These are phyloP conservation scores for Ceyx cyanopectus DNA, from an alignment of 2,113 vertebrate genomes.

Conservation along the genomic window DNA sequence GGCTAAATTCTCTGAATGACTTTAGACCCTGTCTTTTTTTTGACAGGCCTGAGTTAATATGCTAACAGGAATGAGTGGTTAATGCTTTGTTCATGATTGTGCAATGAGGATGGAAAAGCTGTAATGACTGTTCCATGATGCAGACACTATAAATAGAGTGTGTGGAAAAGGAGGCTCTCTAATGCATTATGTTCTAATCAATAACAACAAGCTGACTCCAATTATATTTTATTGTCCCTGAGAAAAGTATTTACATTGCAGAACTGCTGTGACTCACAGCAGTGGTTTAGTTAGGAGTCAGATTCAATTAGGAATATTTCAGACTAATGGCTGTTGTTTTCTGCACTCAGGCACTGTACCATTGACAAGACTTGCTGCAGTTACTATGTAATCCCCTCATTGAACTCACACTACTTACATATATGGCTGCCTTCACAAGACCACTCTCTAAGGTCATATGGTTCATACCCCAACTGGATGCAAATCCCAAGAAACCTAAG, in stretches of 20 bases:
- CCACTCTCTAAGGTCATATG: background rate
- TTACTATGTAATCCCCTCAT: background rate
- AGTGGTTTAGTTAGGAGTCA: slow-evolving; percentile 1
- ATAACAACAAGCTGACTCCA: background rate
- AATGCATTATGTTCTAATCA: background rate
- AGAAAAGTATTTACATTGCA: slow-evolving; percentile 9
- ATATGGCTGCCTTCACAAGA: background rate
- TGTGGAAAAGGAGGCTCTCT: background rate
- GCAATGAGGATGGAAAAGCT: background rate
- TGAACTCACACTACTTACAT: background rate
- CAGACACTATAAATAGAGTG: slow-evolving; percentile 13
- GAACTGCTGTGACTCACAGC: slow-evolving; percentile 6
- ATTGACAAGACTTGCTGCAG: background rate
- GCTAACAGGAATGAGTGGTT: background rate
- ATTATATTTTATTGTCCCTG: slow-evolving; percentile 38
- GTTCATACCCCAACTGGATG: background rate
- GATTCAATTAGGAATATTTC: background rate
- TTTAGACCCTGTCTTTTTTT: background rate
- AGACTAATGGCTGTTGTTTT: background rate
- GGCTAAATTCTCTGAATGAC: background rate
- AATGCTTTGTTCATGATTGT: background rate
- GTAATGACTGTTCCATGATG: background rate
- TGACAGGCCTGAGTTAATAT: background rate
- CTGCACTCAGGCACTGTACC: background rate
- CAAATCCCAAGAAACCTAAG: background rate